Conservation (phyloP, 2,113 vertebrate species). For the Cepphus grylle region DNA sequence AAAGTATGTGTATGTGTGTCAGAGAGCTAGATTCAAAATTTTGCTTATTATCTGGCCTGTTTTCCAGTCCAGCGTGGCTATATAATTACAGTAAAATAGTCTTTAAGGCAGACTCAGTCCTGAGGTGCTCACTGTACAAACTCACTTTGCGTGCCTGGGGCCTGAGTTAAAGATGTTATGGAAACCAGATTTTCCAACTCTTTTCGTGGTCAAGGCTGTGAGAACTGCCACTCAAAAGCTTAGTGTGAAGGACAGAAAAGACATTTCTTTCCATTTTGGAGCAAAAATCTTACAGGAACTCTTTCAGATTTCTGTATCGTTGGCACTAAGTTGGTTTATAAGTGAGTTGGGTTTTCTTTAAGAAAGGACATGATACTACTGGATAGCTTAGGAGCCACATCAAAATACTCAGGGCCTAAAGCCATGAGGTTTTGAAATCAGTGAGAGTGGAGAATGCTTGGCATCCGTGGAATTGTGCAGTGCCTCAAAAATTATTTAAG, state of each 20-base stretch:
- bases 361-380: not conserved
- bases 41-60: not conserved
- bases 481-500: not conserved
- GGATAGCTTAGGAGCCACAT: not conserved
- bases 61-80: not conserved
- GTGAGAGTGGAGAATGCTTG: not conserved
- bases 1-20: not conserved
- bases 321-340: not conserved
- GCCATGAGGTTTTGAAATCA: not conserved
- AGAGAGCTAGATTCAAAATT: not conserved
- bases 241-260: not conserved
- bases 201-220: not conserved
- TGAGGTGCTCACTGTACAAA: not conserved
- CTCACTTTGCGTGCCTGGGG: not conserved
- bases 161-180: accelerated
- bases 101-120: not conserved
- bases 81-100: not conserved
- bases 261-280: not conserved
- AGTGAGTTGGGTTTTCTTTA: not conserved
- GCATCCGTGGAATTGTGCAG: not conserved
- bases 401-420: not conserved
- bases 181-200: not conserved
- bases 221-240: not conserved
- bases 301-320: not conserved
- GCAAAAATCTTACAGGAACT: not conserved